Base-by-base conservation (phyloP, 1,140 invertebrate species). In the Linepithema humile region DNA sequence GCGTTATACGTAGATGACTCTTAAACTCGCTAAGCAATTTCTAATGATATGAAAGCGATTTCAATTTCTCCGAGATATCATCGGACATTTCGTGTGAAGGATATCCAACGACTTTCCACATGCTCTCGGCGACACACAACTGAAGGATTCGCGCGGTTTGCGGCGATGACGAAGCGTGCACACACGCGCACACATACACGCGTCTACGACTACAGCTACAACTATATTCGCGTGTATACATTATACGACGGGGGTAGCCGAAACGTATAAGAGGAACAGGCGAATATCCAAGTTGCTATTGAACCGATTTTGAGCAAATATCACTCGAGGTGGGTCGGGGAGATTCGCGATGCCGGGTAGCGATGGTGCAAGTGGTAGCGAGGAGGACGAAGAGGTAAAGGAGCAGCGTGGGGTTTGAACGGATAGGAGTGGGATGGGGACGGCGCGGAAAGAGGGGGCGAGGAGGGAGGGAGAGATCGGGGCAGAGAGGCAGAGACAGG, bases 231-330 rank as follows among this genome's bases (percentile, higher is more conserved):
- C 73, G 38, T 77, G 73, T 83, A 75, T 50, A 83, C 60, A 84
- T 86, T 88, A 88, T 88, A 88, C 55, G 78, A 23, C 53, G 45
- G 84, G 86, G 73, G 70, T 83, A 72, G 65, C 86, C 87, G 84
- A 89, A 89, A 88, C 87, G 87, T 94, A 93, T 93, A 93, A 94
- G 93, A 94, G 91, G 92, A 94, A 94, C 92, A 93, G 92, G 90
- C 92, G 92, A 93, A 92, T 94, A 93, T 88, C 93, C 93, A 94
- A 94, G 93, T 94, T 94, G 93, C 93, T 93, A 94, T 94, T 94
- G 94, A 94, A 94, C 93, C 94, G 94, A 94, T 94, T 94, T 94
- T 91, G 93, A 93, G 94, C 92, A 94, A 94, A 94, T 94, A 94
- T 94, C 93, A 93, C 93, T 94, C 88, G 91, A 93, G 92, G 91